A percentile compares a stretch with the other conserved stretches of the same genome.
Conservation (phyloP, 2,888 invertebrate genomes). For the Sphinx pinastri region DNA sequence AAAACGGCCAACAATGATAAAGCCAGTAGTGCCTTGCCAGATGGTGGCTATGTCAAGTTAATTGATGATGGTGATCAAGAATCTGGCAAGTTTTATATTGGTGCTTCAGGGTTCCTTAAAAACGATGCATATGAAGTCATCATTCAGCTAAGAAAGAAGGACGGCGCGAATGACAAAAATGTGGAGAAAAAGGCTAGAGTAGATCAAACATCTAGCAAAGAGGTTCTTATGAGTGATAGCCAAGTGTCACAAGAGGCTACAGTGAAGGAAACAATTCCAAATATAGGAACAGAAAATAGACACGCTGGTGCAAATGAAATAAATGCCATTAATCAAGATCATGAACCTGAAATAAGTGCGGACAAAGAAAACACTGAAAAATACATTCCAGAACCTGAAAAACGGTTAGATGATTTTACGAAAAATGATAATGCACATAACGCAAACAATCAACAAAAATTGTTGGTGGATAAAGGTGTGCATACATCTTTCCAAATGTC, state of each 20-base stretch:
- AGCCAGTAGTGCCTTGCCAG: constrained; percentile 40
- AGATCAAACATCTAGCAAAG: constrained; percentile 27
- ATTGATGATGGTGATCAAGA: constrained; percentile 61
- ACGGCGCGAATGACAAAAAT: constrained; percentile 40
- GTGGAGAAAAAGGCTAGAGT: constrained; percentile 31
- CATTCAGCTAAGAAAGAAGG: constrained; percentile 74
- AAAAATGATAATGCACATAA: constrained; percentile 9
- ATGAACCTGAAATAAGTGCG: neutral
- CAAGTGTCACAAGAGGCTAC: neutral
- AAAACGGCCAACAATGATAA: constrained; percentile 57
- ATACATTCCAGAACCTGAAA: neutral
- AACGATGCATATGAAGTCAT: constrained; percentile 75
- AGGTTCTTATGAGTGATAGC: constrained; percentile 24
- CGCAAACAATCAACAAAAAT: constrained; percentile 33
- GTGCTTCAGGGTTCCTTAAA: constrained; percentile 67
- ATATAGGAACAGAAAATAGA: neutral
- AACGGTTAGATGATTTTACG: neutral
- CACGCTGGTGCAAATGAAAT: neutral
- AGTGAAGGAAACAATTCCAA: neutral
- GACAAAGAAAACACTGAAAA: neutral
- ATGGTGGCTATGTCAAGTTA: constrained; percentile 60
- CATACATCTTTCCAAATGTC: constrained; percentile 48
- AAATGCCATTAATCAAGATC: neutral
- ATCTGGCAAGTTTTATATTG: constrained; percentile 71
- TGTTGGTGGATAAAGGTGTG: constrained; percentile 51